Percentiles rank a stretch among this genome's conserved stretches.
These are phyloP conservation scores for Diaphora mendica DNA, from an alignment of 2,888 invertebrate genomes.

Conservation along the genomic window DNA sequence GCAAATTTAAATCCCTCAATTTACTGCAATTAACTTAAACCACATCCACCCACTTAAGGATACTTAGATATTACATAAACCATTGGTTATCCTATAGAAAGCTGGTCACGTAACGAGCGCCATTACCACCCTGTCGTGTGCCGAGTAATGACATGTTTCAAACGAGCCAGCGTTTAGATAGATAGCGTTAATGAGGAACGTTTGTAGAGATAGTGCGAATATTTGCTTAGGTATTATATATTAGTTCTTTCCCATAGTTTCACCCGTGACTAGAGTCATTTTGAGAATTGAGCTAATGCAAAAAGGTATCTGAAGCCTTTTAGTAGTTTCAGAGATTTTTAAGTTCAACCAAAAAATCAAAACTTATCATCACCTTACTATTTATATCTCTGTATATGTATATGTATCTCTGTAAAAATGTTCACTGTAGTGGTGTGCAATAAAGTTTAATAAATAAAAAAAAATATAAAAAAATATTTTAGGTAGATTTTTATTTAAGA, in stretches of 20 bases:
- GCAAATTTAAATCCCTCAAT: not conserved
- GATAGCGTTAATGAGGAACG: conserved; percentile 5
- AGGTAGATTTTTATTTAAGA: no score
- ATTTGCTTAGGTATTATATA: not conserved
- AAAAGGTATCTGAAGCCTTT: no score
- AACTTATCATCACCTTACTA: no score
- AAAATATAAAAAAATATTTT: no score
- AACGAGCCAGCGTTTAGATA: conserved; percentile 8
- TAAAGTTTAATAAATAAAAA: no score
- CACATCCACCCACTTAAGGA: not conserved
- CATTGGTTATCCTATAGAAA: conserved; percentile 16
- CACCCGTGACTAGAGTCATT: not conserved
- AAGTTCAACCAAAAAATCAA: no score
- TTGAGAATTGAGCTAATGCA: no score
- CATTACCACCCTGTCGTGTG: conserved; percentile 6
- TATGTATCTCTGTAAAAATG: no score
- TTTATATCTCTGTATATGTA: no score
- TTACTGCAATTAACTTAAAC: not conserved
- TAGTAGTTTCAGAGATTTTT: no score
- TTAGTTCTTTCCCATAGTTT: not conserved
- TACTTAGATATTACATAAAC: conserved; percentile 8
- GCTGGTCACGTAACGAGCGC: conserved; percentile 11
- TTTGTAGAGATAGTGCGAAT: conserved; percentile 2
- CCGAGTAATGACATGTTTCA: conserved; percentile 13
- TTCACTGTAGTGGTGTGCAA: no score